A percentile compares a stretch with the other conserved stretches of the same genome.
These are phyloP conservation scores for Micrasema minimum DNA, from an alignment of 1,140 invertebrate genomes.

Conservation along the genomic window DNA sequence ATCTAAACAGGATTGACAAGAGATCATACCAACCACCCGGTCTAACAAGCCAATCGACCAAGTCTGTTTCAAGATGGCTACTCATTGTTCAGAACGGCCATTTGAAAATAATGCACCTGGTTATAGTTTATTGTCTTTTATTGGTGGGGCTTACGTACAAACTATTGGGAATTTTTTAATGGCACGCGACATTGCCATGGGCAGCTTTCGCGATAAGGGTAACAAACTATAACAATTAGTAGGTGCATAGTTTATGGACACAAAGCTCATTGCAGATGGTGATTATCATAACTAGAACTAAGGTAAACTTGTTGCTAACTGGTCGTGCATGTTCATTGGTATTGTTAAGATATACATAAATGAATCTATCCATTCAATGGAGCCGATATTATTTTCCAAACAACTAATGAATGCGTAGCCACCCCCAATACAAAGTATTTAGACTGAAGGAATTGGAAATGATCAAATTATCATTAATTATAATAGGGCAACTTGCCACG, in stretches of 20 bases:
- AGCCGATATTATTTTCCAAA: no score
- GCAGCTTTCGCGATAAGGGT: slow-evolving; percentile 35
- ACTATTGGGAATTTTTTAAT: slow-evolving; percentile 20
- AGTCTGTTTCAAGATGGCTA: slow-evolving; percentile 6
- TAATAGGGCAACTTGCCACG: slow-evolving; percentile 14
- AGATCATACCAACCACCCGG: slow-evolving; percentile 10
- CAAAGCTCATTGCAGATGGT: slow-evolving; percentile 18
- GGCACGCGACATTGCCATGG: slow-evolving; percentile 32
- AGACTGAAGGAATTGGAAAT: slow-evolving; percentile 12
- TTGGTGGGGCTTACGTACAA: slow-evolving; percentile 22
- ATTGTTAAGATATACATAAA: no score
- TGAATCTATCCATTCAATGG: no score
- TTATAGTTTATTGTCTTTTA: slow-evolving; percentile 31
- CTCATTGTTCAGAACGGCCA: no score
- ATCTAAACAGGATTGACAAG: slow-evolving; percentile 18
- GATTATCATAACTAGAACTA: slow-evolving; percentile 25
- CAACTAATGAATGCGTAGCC: no score
- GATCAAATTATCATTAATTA: slow-evolving; percentile 25
- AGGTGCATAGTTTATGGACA: slow-evolving; percentile 18
- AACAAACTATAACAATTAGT: slow-evolving; percentile 26
- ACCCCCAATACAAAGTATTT: no score
- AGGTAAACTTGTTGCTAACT: no score
- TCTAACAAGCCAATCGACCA: neutral
- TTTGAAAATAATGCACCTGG: no score
- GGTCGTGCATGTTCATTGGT: no score